These are phyloP conservation scores for Zeugodacus cucurbitae DNA, from an alignment of 1,140 invertebrate genomes.

Conservation along the genomic window DNA sequence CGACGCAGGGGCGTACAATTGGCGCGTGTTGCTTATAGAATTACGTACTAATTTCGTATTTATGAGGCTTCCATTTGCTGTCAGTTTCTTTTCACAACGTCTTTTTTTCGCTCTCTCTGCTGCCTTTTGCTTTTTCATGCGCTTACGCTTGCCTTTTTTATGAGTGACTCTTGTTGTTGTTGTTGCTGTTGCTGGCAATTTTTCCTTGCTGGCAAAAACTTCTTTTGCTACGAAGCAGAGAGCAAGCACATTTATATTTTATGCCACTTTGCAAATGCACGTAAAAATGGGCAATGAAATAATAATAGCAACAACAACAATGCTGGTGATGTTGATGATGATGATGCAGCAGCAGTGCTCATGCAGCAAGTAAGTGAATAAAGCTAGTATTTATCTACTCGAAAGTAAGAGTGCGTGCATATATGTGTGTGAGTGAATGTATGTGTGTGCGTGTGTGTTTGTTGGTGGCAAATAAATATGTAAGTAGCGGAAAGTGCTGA, in stretches of 20 bases:
- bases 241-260: slow-evolving; percentile 35
- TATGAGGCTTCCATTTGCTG: slow-evolving; percentile 59
- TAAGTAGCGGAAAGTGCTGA: not conserved
- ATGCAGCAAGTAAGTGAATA: not conserved
- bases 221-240: not conserved
- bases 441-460: not conserved
- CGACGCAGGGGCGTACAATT: slow-evolving; percentile 42
- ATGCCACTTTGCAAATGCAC: slow-evolving; percentile 33
- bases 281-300: not conserved
- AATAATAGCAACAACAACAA: not conserved
- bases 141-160: slow-evolving; percentile 2
- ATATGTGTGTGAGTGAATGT: not conserved
- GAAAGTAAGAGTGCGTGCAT: not conserved
- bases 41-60: slow-evolving; percentile 66
- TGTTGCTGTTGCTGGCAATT: not conserved
- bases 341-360: slow-evolving; percentile 20
- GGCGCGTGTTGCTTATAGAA: slow-evolving; percentile 66
- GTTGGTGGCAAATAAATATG: not conserved
- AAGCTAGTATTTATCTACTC: not conserved
- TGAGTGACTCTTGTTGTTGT: not conserved
- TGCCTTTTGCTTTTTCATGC: not conserved
- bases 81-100: not conserved
- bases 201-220: not conserved
- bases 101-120: not conserved
- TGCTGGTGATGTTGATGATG: not conserved